Conservation (phyloP, 2,888 invertebrate species). For the Athripsodes cinereus region DNA sequence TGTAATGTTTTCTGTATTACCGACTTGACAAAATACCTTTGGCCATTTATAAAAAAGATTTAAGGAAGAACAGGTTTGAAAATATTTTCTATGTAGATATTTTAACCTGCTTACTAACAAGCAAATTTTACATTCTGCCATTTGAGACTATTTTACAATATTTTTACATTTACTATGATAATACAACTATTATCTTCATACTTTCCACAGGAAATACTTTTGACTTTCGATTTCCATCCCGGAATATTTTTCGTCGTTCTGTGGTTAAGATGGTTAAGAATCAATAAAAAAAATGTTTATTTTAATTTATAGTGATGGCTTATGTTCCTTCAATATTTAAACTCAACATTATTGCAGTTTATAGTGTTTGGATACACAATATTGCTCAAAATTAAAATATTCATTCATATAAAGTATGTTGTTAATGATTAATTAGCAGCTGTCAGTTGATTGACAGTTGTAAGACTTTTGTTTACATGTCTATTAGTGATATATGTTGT, state of each 20-base stretch:
- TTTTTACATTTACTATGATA: too few relatives aligned
- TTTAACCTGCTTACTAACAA: too few relatives aligned
- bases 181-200: too few relatives aligned
- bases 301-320: too few relatives aligned
- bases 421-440: conserved; percentile 24
- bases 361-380: neutral
- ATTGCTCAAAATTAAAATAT: conserved; percentile 4
- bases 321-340: too few relatives aligned
- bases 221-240: neutral
- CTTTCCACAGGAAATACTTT: too few relatives aligned
- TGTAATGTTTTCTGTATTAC: neutral
- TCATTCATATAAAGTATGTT: neutral
- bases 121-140: too few relatives aligned
- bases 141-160: too few relatives aligned
- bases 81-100: too few relatives aligned
- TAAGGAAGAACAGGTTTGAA: too few relatives aligned
- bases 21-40: too few relatives aligned
- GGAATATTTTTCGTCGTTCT: neutral
- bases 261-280: neutral
- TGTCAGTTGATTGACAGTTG: conserved; percentile 27
- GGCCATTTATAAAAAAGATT: too few relatives aligned
- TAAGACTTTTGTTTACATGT: conserved; percentile 25
- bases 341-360: neutral
- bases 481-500: neutral
- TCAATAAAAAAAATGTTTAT: neutral